Percentiles rank a stretch among this genome's conserved stretches.
phyloP scores from a whole-genome alignment of 2,888 invertebrate species.

The Drosophila yooni region DNA sequence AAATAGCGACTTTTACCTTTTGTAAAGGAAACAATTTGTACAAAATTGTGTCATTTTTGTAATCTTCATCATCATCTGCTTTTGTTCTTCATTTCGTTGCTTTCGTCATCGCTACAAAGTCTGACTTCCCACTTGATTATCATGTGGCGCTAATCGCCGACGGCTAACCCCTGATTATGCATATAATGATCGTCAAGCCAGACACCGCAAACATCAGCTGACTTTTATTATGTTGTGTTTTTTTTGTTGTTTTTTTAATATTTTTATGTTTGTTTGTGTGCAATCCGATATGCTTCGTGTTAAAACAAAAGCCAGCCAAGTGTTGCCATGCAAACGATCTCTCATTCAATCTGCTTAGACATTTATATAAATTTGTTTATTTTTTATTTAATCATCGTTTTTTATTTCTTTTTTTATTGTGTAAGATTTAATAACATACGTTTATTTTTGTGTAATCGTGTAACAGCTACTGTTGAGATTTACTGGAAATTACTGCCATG shows the following conservation, averaged over 20 bases:
- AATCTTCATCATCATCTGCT: constrained; percentile 2
- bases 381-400: constrained; percentile 27
- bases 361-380: constrained; percentile 19
- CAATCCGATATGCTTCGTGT: constrained; percentile 28
- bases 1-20: constrained; percentile 22
- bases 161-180: constrained; percentile 17
- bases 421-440: neutral
- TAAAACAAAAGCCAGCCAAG: constrained; percentile 7
- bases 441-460: neutral
- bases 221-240: constrained; percentile 31
- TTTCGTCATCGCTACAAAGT: constrained; percentile 64
- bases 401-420: constrained; percentile 8
- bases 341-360: constrained; percentile 48
- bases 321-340: constrained; percentile 62
- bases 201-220: constrained; percentile 70
- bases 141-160: constrained; percentile 31
- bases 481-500: neutral
- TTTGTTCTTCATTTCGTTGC: constrained; percentile 27
- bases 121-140: constrained; percentile 29
- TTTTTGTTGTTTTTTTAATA: constrained; percentile 7
- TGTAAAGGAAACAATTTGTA: constrained; percentile 46
- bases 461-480: neutral
- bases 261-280: constrained; percentile 36
- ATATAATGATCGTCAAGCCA: constrained; percentile 40
- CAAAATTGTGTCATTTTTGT: constrained; percentile 29